Evolutionary conservation across 2,888 invertebrate species (phyloP).

Genomic region (Platypus cylindrus): DNA sequence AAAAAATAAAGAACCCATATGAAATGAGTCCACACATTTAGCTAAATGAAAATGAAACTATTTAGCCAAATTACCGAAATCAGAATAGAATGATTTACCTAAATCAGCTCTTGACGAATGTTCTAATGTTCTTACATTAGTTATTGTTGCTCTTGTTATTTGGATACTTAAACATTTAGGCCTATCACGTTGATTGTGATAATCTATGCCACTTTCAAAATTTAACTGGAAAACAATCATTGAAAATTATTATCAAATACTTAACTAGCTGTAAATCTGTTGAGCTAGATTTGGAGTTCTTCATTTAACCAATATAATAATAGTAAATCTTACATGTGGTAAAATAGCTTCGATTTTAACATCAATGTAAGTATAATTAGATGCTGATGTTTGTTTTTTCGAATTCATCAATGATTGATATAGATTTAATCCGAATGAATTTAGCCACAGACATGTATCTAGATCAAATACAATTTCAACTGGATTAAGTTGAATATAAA

Average conservation of each 20-base stretch:
- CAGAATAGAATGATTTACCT: conserved; percentile 7
- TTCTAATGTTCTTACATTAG: conserved; percentile 53
- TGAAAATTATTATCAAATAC: conserved; percentile 1
- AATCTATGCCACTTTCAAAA: conserved; percentile 63
- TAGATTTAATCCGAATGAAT: conserved; percentile 83
- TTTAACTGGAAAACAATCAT: conserved; percentile 45
- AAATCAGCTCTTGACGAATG: conserved; percentile 60
- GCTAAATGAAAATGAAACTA: conserved; percentile 37
- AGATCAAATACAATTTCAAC: conserved; percentile 78
- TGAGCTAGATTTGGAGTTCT: conserved; percentile 2
- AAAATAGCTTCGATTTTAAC: conserved; percentile 85
- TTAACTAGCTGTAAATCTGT: neutral
- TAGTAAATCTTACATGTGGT: conserved; percentile 57
- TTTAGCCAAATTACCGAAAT: neutral
- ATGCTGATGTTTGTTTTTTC: conserved; percentile 28
- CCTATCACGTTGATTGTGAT: conserved; percentile 70
- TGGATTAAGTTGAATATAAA: conserved; percentile 86
- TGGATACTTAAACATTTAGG: conserved; percentile 79
- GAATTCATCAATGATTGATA: conserved; percentile 56
- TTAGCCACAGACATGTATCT: conserved; percentile 83
- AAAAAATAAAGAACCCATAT: conserved; percentile 61
- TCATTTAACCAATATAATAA: too few relatives aligned
- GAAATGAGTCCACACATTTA: conserved; percentile 63
- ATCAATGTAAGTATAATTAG: conserved; percentile 57
- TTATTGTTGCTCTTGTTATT: conserved; percentile 61